phyloP scores from a whole-genome alignment of 2,888 invertebrate genomes.

The Candidula unifasciata region DNA sequence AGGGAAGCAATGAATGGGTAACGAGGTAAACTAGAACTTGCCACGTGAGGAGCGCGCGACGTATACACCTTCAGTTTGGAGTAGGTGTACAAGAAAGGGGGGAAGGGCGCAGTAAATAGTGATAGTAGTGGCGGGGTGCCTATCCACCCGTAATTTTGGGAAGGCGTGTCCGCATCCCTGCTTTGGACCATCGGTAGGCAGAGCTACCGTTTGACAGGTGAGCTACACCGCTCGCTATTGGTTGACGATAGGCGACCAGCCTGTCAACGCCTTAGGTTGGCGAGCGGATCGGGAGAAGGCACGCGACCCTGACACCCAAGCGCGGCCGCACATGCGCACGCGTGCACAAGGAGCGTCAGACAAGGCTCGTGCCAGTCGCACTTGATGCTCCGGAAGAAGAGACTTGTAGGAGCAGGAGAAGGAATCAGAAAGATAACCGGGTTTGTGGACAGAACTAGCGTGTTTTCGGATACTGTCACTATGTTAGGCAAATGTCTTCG shows the following conservation, averaged over 20 bases:
- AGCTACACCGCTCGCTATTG: conserved; percentile 19
- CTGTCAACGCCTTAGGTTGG: conserved; percentile 19
- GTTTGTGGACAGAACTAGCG: not conserved
- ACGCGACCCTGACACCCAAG: conserved; percentile 47
- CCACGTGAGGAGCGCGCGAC: conserved; percentile 44
- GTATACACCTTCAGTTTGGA: not conserved
- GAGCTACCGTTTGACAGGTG: conserved; percentile 32
- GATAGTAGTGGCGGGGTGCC: not conserved
- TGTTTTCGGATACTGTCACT: too few relatives aligned
- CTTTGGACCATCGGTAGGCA: not conserved
- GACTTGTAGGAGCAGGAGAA: not conserved
- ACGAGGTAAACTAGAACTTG: not conserved
- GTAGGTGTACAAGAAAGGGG: not conserved
- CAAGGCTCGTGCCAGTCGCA: conserved; percentile 42
- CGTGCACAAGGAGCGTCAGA: conserved; percentile 2
- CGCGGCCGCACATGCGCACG: conserved; percentile 43
- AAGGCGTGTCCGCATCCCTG: not conserved
- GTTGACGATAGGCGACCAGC: not conserved
- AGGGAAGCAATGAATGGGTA: not conserved
- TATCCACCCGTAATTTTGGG: not conserved
- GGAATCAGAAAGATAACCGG: not conserved
- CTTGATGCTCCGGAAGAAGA: conserved; percentile 45
- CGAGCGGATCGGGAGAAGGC: conserved; percentile 33
- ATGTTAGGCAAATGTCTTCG: too few relatives aligned
- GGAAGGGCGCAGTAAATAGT: not conserved